phyloP scores from a whole-genome alignment of 2,113 vertebrate species.

The Psettodes erumei region DNA sequence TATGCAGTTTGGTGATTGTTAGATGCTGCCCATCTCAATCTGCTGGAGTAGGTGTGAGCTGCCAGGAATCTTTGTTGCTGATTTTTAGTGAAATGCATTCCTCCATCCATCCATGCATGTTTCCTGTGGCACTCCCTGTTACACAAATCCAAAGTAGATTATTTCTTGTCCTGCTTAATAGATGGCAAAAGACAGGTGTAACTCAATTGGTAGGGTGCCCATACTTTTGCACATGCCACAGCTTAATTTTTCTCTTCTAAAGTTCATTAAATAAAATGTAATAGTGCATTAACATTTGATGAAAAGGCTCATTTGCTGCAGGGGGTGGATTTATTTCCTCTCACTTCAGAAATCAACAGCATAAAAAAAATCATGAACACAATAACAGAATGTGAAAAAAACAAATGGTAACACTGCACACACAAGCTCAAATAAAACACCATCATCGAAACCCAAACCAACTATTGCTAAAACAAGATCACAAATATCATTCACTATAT shows the following conservation, averaged over 20 bases:
- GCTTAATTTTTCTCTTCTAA: background rate
- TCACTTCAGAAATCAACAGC: no score
- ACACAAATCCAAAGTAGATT: background rate
- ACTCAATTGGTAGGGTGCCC: background rate
- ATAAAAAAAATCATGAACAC: background rate
- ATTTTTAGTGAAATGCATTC: background rate
- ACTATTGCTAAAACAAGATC: background rate
- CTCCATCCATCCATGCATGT: background rate
- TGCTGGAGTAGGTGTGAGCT: slow-evolving; percentile 5
- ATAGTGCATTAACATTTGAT: background rate
- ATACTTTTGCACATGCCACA: background rate
- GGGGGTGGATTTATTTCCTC: background rate
- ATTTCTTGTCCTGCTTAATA: background rate
- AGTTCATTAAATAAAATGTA: background rate
- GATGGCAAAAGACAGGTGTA: background rate
- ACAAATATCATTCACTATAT: background rate
- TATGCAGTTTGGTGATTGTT: slow-evolving; percentile 16
- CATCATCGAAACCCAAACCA: background rate
- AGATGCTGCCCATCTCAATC: slow-evolving; percentile 20
- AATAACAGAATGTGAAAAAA: background rate
- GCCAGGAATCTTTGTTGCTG: background rate
- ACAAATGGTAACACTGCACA: no score
- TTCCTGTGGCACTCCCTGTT: background rate
- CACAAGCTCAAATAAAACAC: background rate
- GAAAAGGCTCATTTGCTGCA: background rate